Base-by-base conservation (phyloP, 2,888 invertebrate species). In the Frankliniella fusca region DNA sequence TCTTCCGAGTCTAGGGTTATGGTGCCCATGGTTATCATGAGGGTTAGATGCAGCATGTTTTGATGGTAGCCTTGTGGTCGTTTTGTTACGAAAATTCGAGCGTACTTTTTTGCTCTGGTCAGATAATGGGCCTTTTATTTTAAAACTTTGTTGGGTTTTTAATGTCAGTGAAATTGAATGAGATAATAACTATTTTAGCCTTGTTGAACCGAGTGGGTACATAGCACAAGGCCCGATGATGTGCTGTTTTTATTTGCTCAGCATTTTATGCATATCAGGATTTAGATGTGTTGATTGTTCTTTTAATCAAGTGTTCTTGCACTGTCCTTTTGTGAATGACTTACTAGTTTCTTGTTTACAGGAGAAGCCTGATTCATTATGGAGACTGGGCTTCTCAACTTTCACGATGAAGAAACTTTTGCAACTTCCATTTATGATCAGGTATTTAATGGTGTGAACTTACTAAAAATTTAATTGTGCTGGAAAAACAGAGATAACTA, bases 351-450 rank as follows among this genome's bases (percentile, higher is more conserved):
- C 20, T 9, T 76, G 18, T 76, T 76, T 12, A 23, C 12, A 27
- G 23, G 70, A 54, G 70, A 23, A 27, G 70, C 27, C 70, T 76
- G 12, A 76, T 23, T 76, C 70, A 76, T n/a, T 76, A 90, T 90
- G 90, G 90, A 90, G 87, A 87, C 90, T 84, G 89, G 89, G 85
- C 89, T 89, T 85, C 86, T 89, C 84, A 89, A 88, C 86, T 89
- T 89, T 85, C 88, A 89, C 84, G 89, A 90, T 87, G 90, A 88
- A 86, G 89, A 90, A 87, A 89, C 89, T 84, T 90, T 90, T 86
- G 87, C 88, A 81, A 85, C 85, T 49, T 87, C 85, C 85, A 87
- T 84, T 84, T 88, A 84, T 86, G 86, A 86, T 83, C 86, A 87
- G 86, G 87, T 87, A 85, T 86, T 81, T 83, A 81, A 48, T 81